These are phyloP conservation scores for Microtus pennsylvanicus DNA, from an alignment of 2,113 vertebrate species.

Conservation along the genomic window DNA sequence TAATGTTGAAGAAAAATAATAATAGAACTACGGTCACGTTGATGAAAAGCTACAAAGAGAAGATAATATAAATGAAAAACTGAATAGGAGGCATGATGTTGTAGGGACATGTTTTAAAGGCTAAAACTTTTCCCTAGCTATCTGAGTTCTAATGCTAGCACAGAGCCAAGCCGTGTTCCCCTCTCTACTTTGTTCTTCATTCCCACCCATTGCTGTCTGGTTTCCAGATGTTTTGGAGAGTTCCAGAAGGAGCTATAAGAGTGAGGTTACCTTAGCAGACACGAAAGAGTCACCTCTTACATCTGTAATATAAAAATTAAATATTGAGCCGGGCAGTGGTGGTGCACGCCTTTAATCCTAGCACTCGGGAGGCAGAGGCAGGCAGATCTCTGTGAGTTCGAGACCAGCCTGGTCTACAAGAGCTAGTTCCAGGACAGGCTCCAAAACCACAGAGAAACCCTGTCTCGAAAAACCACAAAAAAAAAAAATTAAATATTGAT, in stretches of 20 bases:
- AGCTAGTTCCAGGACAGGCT: too few relatives aligned
- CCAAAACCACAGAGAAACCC: too few relatives aligned
- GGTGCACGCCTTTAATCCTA: too few relatives aligned
- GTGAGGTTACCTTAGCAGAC: neutral
- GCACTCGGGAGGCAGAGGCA: too few relatives aligned
- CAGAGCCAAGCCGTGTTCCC: neutral
- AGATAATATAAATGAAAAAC: neutral
- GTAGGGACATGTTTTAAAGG: neutral
- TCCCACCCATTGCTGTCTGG: neutral
- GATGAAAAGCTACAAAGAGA: neutral
- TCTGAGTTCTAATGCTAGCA: neutral
- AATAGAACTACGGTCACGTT: neutral
- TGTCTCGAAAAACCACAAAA: too few relatives aligned
- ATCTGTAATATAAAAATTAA: neutral
- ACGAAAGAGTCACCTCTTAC: neutral
- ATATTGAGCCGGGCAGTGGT: neutral
- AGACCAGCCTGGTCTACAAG: too few relatives aligned
- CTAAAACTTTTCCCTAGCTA: neutral
- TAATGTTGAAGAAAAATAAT: neutral
- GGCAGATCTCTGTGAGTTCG: too few relatives aligned
- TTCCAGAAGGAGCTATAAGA: neutral
- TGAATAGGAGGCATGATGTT: neutral
- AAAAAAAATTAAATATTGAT: slow-evolving; percentile 3
- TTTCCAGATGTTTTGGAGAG: neutral
- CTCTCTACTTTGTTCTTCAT: neutral